Evolutionary conservation across 2,888 invertebrate genomes (phyloP), one percentile per base, ranked within the genome.

Genomic region (Andrena chrysosceles): DNA sequence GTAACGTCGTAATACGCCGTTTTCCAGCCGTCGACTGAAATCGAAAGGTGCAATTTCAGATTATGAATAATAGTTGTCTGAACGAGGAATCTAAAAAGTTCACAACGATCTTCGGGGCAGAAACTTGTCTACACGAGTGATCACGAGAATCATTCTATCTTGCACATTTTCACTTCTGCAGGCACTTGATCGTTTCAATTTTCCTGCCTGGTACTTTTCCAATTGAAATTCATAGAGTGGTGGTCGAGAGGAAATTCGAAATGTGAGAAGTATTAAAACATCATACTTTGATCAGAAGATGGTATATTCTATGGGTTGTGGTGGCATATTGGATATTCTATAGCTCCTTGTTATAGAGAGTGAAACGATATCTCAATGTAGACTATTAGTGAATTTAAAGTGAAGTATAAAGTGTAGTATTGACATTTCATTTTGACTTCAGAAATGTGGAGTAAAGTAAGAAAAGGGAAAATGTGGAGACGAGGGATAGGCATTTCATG

Each of bases 21-120:
- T 59, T 59, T 16, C 29, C 59, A 33, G 6, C 33, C 33, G 13
- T n/a, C 5, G 8, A 10, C 23, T 60, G 60, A 42, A 73, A 66
- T 54, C 62, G 69, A 69, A 69, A 66, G 66, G 64, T 73, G 73
- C 66, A 73, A 73, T 77, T 77, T 77, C 20, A 16, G 59, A 73
- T 35, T 49, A 31, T 49, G 72, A 77, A 48, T 42, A 42, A 63
- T 63, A 10, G 70, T 42, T 23, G 5, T 64, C 33, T 35, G 56
- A n/a, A 7, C 26, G 8, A 29, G 13, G 33, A 26, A 29, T 64
- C 26, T 26, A 6, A 59, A 66, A 73, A 66, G n/a, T 59, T 59
- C 59, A 20, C 49, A 1, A 4, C 16, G 8, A 31, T 8, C 76
- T 33, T 48, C 10, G 62, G 35, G 42, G 76, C 63, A 29, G 42